Conservation (phyloP, 2,113 vertebrate species). For the Tetrax tetrax region DNA sequence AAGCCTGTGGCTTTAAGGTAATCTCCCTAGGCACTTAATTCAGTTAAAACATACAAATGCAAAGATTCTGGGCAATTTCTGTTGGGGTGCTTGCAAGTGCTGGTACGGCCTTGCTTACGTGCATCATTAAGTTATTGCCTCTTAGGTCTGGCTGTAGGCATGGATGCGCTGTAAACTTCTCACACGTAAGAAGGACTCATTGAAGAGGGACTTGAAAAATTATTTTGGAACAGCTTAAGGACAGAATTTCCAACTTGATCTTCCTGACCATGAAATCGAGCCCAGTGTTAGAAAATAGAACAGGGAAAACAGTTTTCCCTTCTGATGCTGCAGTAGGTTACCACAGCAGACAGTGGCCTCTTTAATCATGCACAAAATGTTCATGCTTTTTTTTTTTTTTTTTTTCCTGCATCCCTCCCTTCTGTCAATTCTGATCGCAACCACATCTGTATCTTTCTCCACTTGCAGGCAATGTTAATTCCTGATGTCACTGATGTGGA, state of each 20-base stretch:
- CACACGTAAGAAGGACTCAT: accelerated
- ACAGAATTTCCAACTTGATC: neutral
- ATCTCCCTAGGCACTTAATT: neutral
- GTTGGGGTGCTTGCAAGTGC: neutral
- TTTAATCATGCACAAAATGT: neutral
- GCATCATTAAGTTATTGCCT: accelerated
- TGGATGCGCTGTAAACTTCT: neutral
- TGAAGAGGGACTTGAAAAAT: neutral
- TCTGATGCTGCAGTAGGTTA: neutral
- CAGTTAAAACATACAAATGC: neutral
- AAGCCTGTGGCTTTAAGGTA: neutral
- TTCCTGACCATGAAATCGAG: neutral
- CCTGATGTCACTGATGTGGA: slow-evolving; percentile 83
- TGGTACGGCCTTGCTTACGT: neutral
- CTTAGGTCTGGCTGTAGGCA: neutral
- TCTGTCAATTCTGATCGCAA: accelerated
- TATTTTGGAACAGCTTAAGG: neutral
- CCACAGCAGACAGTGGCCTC: neutral
- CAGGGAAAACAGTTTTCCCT: neutral
- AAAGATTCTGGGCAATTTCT: neutral
- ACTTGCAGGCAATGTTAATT: slow-evolving; percentile 77
- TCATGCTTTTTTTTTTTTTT: no score
- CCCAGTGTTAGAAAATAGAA: neutral
- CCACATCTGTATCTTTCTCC: neutral
- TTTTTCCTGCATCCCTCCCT: accelerated